These are phyloP conservation scores for Euura lappo DNA, from an alignment of 1,140 invertebrate species.

Conservation along the genomic window DNA sequence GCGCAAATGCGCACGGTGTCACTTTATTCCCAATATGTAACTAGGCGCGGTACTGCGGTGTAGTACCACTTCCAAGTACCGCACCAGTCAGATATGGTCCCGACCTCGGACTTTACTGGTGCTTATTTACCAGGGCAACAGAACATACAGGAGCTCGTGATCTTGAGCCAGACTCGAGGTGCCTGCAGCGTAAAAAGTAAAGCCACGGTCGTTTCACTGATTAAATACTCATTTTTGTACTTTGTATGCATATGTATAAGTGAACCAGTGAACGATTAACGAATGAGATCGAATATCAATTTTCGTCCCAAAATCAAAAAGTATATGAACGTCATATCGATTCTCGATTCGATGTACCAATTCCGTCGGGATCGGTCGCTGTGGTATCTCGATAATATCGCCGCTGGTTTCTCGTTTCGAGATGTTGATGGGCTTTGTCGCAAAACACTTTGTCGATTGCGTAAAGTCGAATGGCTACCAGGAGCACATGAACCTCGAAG, in stretches of 20 bases:
- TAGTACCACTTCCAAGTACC: neutral
- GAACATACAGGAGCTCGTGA: neutral
- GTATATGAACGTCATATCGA: conserved; percentile 17
- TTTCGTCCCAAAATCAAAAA: too few relatives aligned
- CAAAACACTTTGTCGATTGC: conserved; percentile 56
- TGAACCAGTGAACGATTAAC: too few relatives aligned
- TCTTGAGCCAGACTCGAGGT: too few relatives aligned
- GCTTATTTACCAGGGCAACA: conserved; percentile 44
- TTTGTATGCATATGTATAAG: too few relatives aligned
- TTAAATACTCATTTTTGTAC: too few relatives aligned
- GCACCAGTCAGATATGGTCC: conserved; percentile 25
- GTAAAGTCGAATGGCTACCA: conserved; percentile 52
- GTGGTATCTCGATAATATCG: too few relatives aligned
- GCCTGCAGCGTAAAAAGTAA: too few relatives aligned
- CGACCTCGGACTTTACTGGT: conserved; percentile 51
- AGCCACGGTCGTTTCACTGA: too few relatives aligned
- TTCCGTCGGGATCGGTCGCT: neutral
- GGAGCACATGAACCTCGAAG: conserved; percentile 33
- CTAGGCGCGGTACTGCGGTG: too few relatives aligned
- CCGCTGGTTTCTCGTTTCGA: neutral
- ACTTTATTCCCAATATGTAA: too few relatives aligned
- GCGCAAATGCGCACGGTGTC: too few relatives aligned
- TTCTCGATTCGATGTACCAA: neutral
- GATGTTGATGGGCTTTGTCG: conserved; percentile 16
- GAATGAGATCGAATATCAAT: too few relatives aligned